Evolutionary conservation across 2,888 invertebrate species (phyloP).

Genomic region (Plagodis dolabraria): DNA sequence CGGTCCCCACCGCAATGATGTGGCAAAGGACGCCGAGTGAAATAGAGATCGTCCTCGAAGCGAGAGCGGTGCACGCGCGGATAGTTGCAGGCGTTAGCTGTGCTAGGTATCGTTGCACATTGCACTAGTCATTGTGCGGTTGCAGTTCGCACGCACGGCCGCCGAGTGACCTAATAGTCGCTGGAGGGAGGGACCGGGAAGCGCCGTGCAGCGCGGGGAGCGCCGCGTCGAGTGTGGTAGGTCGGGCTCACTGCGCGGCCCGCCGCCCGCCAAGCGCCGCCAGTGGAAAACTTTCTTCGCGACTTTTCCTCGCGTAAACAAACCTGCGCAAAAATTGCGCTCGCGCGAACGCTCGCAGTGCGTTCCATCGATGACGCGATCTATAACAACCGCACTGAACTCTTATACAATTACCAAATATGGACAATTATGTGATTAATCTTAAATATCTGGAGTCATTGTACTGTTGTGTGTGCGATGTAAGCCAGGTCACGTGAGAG

Average conservation of each 20-base stretch:
- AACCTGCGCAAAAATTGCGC: conserved; percentile 67
- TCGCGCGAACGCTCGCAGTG: conserved; percentile 43
- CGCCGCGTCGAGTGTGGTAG: conserved; percentile 78
- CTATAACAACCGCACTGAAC: conserved; percentile 21
- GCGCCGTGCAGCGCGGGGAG: conserved; percentile 68
- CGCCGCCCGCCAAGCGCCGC: conserved; percentile 71
- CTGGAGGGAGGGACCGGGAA: conserved; percentile 84
- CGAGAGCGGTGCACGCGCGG: conserved; percentile 82
- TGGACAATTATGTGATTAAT: conserved; percentile 55
- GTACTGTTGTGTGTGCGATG: conserved; percentile 67
- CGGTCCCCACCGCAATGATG: conserved; percentile 81
- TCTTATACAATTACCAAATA: conserved; percentile 39
- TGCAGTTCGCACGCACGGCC: conserved; percentile 82
- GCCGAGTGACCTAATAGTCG: conserved; percentile 83
- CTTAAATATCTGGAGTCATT: conserved; percentile 45
- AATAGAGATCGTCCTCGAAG: conserved; percentile 85
- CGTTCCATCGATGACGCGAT: conserved; percentile 30
- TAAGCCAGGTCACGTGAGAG: conserved; percentile 65
- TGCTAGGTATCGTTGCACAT: conserved; percentile 32
- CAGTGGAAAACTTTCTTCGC: conserved; percentile 82
- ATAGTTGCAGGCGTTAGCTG: conserved; percentile 18
- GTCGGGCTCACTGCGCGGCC: conserved; percentile 82
- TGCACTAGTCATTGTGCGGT: conserved; percentile 83
- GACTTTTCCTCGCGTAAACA: conserved; percentile 81
- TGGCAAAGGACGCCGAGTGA: conserved; percentile 82